Conservation (phyloP, 2,888 invertebrate genomes). For the Tethea ocularis region DNA sequence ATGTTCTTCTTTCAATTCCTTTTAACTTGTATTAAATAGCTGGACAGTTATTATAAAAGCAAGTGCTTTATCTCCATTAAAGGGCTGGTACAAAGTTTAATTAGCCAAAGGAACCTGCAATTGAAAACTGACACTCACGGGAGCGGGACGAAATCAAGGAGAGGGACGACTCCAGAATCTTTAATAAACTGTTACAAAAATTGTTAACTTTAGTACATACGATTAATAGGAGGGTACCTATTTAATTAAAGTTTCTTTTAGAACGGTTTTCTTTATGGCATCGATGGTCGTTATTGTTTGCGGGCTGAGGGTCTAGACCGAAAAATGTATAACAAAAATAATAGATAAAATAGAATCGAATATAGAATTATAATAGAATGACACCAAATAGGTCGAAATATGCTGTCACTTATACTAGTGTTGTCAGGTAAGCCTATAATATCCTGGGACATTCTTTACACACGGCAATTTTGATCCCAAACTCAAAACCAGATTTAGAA, state of each 20-base stretch:
- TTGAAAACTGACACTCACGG: constrained; percentile 8
- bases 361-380: no score
- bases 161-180: neutral
- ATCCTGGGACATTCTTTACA: no score
- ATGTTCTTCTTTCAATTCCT: neutral
- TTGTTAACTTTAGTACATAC: neutral
- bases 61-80: neutral
- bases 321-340: no score
- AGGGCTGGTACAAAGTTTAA: constrained; percentile 11
- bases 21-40: neutral
- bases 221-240: neutral
- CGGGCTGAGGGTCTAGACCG: no score
- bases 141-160: neutral
- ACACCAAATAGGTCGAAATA: no score
- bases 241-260: neutral
- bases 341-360: no score
- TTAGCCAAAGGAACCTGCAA: constrained; percentile 6
- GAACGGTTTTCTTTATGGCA: no score
- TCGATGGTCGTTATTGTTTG: no score
- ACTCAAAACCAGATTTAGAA: no score
- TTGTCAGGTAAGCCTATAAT: no score
- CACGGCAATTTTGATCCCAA: no score
- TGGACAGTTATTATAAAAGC: neutral
- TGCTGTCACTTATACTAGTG: no score
- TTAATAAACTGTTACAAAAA: neutral